Percentiles rank a stretch among this genome's conserved stretches.
phyloP scores from a whole-genome alignment of 2,888 invertebrate species.

The Leuctra nigra region DNA sequence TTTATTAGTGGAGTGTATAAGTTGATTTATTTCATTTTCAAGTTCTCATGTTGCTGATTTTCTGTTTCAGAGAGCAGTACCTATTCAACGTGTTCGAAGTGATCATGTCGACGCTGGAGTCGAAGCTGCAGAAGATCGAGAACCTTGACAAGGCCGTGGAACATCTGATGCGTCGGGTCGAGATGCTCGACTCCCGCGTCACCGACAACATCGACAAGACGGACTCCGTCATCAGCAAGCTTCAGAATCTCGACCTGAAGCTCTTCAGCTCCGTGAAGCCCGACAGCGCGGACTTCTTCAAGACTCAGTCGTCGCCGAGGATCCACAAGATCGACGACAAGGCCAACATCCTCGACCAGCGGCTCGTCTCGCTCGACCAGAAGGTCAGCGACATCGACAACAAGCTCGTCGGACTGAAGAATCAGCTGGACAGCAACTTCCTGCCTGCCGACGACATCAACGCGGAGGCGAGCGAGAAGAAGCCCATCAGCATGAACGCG shows the following conservation, averaged over 20 bases:
- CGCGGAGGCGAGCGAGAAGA: constrained; percentile 81
- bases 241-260: constrained; percentile 67
- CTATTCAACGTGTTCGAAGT: constrained; percentile 85
- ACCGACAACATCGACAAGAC: constrained; percentile 81
- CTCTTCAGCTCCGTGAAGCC: constrained; percentile 52
- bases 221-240: constrained; percentile 71
- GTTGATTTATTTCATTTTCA: no score
- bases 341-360: constrained; percentile 52
- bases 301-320: constrained; percentile 35
- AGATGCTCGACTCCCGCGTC: constrained; percentile 71
- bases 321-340: constrained; percentile 33
- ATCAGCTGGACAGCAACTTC: constrained; percentile 76
- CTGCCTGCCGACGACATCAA: constrained; percentile 76
- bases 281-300: constrained; percentile 36
- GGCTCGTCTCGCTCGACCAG: constrained; percentile 67
- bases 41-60: no score
- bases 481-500: constrained; percentile 75
- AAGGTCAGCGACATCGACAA: constrained; percentile 78
- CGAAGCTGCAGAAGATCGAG: constrained; percentile 80
- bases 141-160: constrained; percentile 83
- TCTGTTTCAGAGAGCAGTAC: constrained; percentile 67
- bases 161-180: constrained; percentile 77
- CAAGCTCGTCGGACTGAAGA: constrained; percentile 69
- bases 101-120: constrained; percentile 80
- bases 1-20: no score